Evolutionary conservation across 2,888 invertebrate genomes (phyloP).

Genomic region (Tethea ocularis): DNA sequence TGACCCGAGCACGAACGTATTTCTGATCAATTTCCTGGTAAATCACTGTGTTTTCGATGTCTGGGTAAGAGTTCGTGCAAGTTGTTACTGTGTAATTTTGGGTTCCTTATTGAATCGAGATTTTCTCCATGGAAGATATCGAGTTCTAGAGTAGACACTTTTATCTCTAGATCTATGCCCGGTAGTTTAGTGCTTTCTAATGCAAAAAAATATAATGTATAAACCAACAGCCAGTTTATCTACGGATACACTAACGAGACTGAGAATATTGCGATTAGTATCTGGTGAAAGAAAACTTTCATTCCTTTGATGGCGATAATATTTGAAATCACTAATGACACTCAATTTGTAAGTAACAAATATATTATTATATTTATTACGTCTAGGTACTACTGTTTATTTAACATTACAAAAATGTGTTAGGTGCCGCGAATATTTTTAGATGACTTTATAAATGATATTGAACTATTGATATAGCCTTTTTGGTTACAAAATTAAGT

Average conservation of each 20-base stretch:
- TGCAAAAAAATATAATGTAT: conserved; percentile 28
- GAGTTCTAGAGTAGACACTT: conserved; percentile 8
- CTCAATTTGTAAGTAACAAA: conserved; percentile 2
- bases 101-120: conserved; percentile 26
- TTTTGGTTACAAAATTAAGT: too few species aligned
- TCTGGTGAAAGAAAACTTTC: conserved; percentile 50
- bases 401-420: too few species aligned
- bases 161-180: conserved; percentile 24
- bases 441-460: neutral
- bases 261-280: conserved; percentile 38
- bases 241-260: conserved; percentile 30
- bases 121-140: conserved; percentile 13
- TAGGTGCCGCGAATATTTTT: too few species aligned
- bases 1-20: conserved; percentile 37
- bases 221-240: conserved; percentile 32
- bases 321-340: conserved; percentile 23
- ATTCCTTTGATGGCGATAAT: conserved; percentile 45
- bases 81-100: conserved; percentile 44
- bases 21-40: conserved; percentile 51
- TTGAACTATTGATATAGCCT: neutral
- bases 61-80: conserved; percentile 42
- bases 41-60: conserved; percentile 42
- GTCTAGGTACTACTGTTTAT: neutral
- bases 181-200: conserved; percentile 34
- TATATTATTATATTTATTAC: neutral